Evolutionary conservation across 2,797 vertebrate species (phyloP), one percentile per base, ranked within the genome.

Genomic region (Lates japonicus): DNA sequence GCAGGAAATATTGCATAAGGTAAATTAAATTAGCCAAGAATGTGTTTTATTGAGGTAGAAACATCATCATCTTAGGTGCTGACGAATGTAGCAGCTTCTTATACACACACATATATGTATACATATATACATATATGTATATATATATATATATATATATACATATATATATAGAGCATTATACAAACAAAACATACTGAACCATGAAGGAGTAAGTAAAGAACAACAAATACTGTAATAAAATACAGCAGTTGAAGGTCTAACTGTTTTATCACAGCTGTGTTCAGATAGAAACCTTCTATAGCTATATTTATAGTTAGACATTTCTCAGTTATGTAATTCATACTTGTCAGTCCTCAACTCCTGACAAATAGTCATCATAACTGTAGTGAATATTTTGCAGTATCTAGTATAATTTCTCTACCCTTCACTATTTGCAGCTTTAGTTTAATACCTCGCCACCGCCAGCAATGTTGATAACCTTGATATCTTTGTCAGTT

Each of bases 401-500:
- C 10, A 55, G 9, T 8, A 48, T 5, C 16, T 9, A 12, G 29
- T 52, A 19, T 6, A 5, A 52, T 70, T 51, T 74, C 2, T 51
- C n/a, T 44, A 22, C 7, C 25, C 8, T 31, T 49, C 17, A 54
- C 25, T 51, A 20, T 42, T 61, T 60, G 22, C 2, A 52, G 16
- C 17, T 48, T 42, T 51, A 63, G 11, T 48, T 48, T 59, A 71
- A 69, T 48, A 31, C 54, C 22, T 64, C 49, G 67, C 10, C 59
- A 63, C 41, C 57, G 12, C 9, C 68, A 78, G 59, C 49, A 65
- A 37, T 42, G 37, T n/a, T 35, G 55, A 52, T 52, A 58, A 42
- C 54, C 31, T 54, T 69, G 65, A 46, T 31, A 64, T 44, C 17
- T 68, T 22, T 37, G 16, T 55, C 60, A 73, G 63, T 63, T 61